Evolutionary conservation across 2,113 vertebrate genomes (phyloP).

Genomic region (Pygoscelis adeliae): DNA sequence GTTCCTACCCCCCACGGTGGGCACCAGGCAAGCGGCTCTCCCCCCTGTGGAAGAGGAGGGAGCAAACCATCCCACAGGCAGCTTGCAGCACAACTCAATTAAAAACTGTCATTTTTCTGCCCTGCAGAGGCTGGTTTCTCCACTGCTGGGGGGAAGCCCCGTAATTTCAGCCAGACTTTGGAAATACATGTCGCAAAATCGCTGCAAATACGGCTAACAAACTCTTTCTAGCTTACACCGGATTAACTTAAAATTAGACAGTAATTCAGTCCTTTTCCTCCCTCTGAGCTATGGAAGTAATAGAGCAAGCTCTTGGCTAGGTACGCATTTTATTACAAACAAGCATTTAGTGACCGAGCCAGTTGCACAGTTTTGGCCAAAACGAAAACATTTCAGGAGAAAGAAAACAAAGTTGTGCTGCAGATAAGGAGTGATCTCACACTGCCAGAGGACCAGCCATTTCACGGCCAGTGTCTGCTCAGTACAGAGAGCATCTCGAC

Average conservation of each 20-base stretch:
- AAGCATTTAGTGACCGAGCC: neutral
- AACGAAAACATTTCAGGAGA: neutral
- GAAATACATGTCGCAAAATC: neutral
- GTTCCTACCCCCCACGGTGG: rapidly evolving
- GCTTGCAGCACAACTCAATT: rapidly evolving
- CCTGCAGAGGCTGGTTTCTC: neutral
- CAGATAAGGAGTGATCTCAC: neutral
- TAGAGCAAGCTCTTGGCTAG: neutral
- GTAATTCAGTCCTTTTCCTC: too few relatives aligned
- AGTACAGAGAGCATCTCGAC: rapidly evolving
- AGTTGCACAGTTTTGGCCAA: neutral
- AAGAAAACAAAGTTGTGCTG: neutral
- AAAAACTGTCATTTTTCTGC: too few relatives aligned
- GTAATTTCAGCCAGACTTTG: rapidly evolving
- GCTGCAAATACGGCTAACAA: too few relatives aligned
- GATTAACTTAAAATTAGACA: too few relatives aligned
- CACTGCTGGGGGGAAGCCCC: neutral
- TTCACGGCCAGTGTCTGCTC: rapidly evolving
- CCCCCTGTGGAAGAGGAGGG: rapidly evolving
- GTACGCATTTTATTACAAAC: constrained; percentile 9
- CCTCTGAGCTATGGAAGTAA: neutral
- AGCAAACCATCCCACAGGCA: neutral
- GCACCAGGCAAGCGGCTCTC: neutral
- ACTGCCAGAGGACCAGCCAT: neutral
- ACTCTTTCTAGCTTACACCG: rapidly evolving